Evolutionary conservation across 2,888 invertebrate genomes (phyloP).

Genomic region (Ectemnius lituratus): DNA sequence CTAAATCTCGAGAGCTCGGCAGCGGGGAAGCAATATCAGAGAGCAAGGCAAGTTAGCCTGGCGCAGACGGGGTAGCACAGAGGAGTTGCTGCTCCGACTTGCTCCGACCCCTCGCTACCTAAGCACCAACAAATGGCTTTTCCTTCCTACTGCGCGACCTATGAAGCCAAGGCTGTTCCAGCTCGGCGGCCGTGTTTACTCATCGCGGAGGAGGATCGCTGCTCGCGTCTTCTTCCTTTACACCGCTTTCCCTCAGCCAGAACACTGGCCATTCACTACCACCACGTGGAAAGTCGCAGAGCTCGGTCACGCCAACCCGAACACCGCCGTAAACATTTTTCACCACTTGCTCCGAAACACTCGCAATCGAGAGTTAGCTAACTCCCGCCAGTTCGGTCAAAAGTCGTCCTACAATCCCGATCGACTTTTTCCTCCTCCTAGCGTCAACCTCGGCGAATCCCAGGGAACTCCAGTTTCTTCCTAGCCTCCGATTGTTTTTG

Average conservation of each 20-base stretch:
- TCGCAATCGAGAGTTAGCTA: neutral
- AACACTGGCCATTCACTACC: constrained; percentile 49
- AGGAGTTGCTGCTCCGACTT: neutral
- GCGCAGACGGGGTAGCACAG: neutral
- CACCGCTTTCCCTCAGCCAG: constrained; percentile 46
- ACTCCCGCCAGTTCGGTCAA: no score
- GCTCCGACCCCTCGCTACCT: constrained; percentile 47
- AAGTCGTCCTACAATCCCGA: no score
- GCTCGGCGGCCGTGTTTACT: constrained; percentile 51
- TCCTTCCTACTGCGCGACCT: constrained; percentile 41
- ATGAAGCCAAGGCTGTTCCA: constrained; percentile 53
- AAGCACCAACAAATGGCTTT: constrained; percentile 57
- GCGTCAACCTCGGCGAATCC: neutral
- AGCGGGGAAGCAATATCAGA: constrained; percentile 33
- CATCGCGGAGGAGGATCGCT: constrained; percentile 43
- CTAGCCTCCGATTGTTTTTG: neutral
- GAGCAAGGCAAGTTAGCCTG: constrained; percentile 33
- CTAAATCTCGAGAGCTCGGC: constrained; percentile 45
- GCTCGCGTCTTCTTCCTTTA: constrained; percentile 40
- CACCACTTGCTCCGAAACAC: constrained; percentile 9
- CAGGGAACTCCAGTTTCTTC: neutral
- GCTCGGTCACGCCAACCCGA: constrained; percentile 33
- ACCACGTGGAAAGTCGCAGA: constrained; percentile 35
- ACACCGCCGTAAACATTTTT: constrained; percentile 38
- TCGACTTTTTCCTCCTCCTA: no score